phyloP scores from a whole-genome alignment of 2,888 invertebrate genomes.

The Glomeris marginata region DNA sequence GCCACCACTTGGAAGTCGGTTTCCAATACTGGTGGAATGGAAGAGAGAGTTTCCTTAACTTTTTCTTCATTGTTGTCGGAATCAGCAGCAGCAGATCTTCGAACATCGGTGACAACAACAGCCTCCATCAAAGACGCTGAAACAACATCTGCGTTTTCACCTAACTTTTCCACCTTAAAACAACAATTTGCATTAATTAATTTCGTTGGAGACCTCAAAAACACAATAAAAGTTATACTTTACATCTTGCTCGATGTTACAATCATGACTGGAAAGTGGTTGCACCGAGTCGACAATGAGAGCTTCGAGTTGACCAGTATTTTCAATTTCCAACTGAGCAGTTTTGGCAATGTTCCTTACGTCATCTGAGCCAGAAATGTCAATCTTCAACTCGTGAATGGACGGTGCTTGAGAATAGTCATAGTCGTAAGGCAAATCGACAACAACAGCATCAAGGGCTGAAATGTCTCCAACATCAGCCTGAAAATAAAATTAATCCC shows the following conservation, averaged over 20 bases:
- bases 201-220: too few species aligned
- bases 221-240: too few species aligned
- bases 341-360: slow-evolving; percentile 1
- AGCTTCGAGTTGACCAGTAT: background rate
- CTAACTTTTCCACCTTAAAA: background rate
- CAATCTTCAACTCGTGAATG: slow-evolving; percentile 8
- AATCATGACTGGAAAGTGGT: background rate
- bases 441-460: slow-evolving; percentile 23
- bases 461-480: slow-evolving; percentile 75
- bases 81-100: background rate
- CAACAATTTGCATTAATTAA: too few species aligned
- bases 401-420: slow-evolving; percentile 13
- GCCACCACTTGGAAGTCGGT: background rate
- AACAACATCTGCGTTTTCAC: background rate
- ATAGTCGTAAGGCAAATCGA: slow-evolving; percentile 14
- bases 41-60: too few species aligned
- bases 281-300: background rate
- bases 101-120: background rate
- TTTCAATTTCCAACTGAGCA: background rate
- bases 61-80: background rate
- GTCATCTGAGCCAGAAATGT: slow-evolving; percentile 2
- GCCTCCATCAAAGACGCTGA: background rate
- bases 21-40: background rate
- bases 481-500: slow-evolving; percentile 14
- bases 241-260: too few species aligned